Evolutionary conservation across 1,140 invertebrate genomes (phyloP).

Genomic region (Phymorhynchus buccinoides): DNA sequence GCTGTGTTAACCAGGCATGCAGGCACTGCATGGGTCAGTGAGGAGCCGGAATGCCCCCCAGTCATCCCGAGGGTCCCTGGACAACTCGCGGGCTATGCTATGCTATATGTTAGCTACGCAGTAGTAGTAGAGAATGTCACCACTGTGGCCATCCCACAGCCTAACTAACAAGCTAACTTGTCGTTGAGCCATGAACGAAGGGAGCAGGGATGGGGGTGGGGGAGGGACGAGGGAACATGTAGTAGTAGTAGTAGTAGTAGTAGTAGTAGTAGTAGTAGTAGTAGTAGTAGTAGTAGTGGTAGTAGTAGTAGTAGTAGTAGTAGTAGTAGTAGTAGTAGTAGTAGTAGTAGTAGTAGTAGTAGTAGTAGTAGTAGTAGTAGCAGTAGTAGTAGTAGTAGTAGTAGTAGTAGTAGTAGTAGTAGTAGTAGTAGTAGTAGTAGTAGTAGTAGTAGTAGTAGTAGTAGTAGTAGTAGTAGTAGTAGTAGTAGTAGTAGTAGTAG

Average conservation of each 20-base stretch:
- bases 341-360: background rate
- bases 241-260: background rate
- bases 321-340: background rate
- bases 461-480: constrained; percentile 16
- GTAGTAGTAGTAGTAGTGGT: background rate
- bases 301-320: background rate
- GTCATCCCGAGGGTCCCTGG: too few relatives aligned
- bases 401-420: constrained; percentile 5
- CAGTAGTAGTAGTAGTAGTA: background rate
- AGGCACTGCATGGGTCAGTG: too few relatives aligned
- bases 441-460: constrained; percentile 17
- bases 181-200: background rate
- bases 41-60: too few relatives aligned
- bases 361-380: background rate
- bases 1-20: too few relatives aligned
- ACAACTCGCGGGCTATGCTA: too few relatives aligned
- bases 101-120: too few relatives aligned
- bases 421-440: constrained; percentile 13
- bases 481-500: constrained; percentile 12
- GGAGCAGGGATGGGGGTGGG: too few relatives aligned
- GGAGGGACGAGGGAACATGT: background rate
- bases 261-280: background rate
- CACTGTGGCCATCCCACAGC: background rate
- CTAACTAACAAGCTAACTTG: background rate
- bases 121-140: too few relatives aligned